Evolutionary conservation across 2,797 vertebrate species (phyloP).

Genomic region (Takifugu ocellatus): DNA sequence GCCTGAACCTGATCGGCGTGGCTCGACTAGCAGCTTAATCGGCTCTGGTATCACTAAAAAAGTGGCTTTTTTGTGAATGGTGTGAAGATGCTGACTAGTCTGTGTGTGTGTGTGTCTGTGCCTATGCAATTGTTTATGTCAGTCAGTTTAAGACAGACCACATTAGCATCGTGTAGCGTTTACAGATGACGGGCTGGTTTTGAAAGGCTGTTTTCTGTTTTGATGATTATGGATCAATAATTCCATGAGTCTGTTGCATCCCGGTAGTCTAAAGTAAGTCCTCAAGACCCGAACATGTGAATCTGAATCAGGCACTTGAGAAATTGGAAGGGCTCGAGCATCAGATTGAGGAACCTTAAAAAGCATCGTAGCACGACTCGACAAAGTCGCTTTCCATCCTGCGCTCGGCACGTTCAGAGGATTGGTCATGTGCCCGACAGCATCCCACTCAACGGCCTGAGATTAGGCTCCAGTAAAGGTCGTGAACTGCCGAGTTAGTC

Average conservation of each 20-base stretch:
- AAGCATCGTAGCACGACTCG: conserved; percentile 20
- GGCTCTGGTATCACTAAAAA: too few species aligned
- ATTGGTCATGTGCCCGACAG: conserved; percentile 33
- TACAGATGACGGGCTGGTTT: neutral
- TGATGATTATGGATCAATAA: conserved; percentile 6
- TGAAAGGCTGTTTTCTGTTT: neutral
- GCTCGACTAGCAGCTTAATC: too few species aligned
- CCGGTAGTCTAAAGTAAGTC: too few species aligned
- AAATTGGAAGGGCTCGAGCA: neutral
- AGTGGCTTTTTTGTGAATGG: too few species aligned
- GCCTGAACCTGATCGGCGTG: too few species aligned
- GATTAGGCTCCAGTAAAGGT: conserved; percentile 37
- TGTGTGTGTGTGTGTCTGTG: too few species aligned
- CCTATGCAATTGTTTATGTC: too few species aligned
- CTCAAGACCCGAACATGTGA: too few species aligned
- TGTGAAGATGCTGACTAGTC: too few species aligned
- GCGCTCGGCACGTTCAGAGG: conserved; percentile 23
- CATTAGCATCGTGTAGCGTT: too few species aligned
- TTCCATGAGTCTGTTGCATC: conserved; percentile 1
- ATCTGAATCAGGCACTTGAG: too few species aligned
- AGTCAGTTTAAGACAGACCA: too few species aligned
- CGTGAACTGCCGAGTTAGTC: conserved; percentile 46
- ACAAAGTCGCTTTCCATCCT: conserved; percentile 19
- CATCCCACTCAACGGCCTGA: conserved; percentile 33
- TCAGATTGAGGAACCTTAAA: conserved; percentile 15